These are phyloP conservation scores for Crotalus tigris DNA, from an alignment of 2,113 vertebrate species.

Conservation along the genomic window DNA sequence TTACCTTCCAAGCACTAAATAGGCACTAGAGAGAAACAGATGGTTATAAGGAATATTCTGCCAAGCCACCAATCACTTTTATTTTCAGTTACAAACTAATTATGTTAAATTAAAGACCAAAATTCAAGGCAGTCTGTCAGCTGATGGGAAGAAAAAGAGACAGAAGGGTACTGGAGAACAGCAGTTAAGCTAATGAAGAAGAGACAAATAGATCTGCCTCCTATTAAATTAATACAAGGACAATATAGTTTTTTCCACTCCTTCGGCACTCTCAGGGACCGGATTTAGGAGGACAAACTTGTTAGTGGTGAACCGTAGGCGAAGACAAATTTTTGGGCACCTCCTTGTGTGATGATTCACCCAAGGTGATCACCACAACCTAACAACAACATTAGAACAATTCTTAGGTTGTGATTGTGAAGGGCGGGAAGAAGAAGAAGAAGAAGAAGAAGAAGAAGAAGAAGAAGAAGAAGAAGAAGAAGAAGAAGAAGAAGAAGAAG, in stretches of 20 bases:
- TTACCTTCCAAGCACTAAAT: constrained; percentile 44
- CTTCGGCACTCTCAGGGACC: background rate
- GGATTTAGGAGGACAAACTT: background rate
- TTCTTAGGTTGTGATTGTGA: background rate
- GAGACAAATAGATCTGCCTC: constrained; percentile 32
- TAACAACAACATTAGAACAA: too few relatives aligned
- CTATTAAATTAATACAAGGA: constrained; percentile 30
- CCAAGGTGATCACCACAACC: background rate
- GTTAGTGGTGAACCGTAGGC: background rate
- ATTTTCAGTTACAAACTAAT: constrained; percentile 57
- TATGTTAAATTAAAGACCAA: constrained; percentile 50
- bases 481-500: too few relatives aligned
- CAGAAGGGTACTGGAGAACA: constrained; percentile 25
- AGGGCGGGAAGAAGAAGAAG: too few relatives aligned
- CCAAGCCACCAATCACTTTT: constrained; percentile 54
- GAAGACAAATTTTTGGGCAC: background rate
- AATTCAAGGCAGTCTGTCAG: constrained; percentile 33
- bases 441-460: too few relatives aligned
- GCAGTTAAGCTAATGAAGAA: constrained; percentile 35
- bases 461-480: too few relatives aligned
- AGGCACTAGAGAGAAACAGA: constrained; percentile 51
- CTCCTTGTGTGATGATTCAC: background rate
- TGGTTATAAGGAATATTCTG: constrained; percentile 42
- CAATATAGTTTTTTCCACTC: background rate
- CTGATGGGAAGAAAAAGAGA: constrained; percentile 42